Conservation (phyloP, 2,113 vertebrate genomes). For the Dermatemys mawii region DNA sequence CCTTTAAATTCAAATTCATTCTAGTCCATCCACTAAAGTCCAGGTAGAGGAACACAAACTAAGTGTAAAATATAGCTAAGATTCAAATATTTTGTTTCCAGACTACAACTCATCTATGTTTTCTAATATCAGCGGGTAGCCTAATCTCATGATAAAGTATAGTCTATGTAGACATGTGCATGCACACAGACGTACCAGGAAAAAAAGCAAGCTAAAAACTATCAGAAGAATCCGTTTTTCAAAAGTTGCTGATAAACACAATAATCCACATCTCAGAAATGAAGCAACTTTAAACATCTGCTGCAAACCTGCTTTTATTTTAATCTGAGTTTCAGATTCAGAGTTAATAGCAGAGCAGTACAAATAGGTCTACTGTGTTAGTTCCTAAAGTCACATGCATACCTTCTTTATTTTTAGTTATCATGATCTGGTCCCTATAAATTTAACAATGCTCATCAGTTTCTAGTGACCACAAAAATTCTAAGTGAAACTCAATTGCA, state of each 20-base stretch:
- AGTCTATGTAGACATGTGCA: neutral
- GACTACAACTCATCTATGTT: neutral
- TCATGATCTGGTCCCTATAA: neutral
- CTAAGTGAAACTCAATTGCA: neutral
- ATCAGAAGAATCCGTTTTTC: accelerated
- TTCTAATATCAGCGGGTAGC: neutral
- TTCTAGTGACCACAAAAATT: neutral
- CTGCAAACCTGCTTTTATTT: neutral
- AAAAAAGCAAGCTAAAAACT: neutral
- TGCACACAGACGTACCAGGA: neutral
- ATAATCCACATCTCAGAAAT: neutral
- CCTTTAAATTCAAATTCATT: no score
- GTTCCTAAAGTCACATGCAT: neutral
- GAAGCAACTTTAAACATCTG: neutral
- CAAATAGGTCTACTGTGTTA: neutral
- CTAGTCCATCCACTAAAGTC: no score
- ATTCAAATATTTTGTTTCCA: neutral
- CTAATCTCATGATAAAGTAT: neutral
- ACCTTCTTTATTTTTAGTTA: neutral
- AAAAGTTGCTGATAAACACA: neutral
- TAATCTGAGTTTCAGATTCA: neutral
- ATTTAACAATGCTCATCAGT: neutral
- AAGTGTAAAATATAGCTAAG: neutral
- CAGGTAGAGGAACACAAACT: neutral
- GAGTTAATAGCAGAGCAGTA: neutral